phyloP scores from a whole-genome alignment of 2,888 invertebrate species.

The Lypha dubia region DNA sequence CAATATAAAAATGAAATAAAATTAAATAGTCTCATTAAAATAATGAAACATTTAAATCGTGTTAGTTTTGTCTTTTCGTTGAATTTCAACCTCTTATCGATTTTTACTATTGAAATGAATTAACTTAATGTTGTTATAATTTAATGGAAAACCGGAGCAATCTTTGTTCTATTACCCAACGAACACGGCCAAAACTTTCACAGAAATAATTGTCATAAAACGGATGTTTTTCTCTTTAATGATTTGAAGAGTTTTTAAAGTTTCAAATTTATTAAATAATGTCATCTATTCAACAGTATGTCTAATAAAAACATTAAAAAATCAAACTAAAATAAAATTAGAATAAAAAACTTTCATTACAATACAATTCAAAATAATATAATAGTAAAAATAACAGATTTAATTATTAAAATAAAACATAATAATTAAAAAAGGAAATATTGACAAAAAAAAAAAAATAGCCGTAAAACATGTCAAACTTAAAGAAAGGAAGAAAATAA shows the following conservation, averaged over 20 bases:
- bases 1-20: no score
- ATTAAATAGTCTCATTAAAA: no score
- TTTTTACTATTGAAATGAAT: no score
- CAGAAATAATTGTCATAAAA: neutral
- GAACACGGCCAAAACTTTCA: neutral
- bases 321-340: neutral
- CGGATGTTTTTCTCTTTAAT: neutral
- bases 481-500: neutral
- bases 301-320: neutral
- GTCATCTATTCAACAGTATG: constrained; percentile 4
- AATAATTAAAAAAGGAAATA: neutral
- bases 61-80: no score
- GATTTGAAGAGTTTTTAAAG: neutral
- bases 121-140: no score
- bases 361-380: neutral
- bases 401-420: neutral
- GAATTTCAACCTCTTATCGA: no score
- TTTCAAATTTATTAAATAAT: neutral
- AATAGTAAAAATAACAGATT: neutral
- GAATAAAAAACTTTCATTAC: neutral
- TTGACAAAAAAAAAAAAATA: neutral
- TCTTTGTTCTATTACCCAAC: neutral
- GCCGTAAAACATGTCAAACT: neutral
- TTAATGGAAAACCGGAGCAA: no score
- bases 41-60: no score